These are phyloP conservation scores for Gallinago paraguaiae DNA, from an alignment of 2,113 vertebrate genomes.

Conservation along the genomic window DNA sequence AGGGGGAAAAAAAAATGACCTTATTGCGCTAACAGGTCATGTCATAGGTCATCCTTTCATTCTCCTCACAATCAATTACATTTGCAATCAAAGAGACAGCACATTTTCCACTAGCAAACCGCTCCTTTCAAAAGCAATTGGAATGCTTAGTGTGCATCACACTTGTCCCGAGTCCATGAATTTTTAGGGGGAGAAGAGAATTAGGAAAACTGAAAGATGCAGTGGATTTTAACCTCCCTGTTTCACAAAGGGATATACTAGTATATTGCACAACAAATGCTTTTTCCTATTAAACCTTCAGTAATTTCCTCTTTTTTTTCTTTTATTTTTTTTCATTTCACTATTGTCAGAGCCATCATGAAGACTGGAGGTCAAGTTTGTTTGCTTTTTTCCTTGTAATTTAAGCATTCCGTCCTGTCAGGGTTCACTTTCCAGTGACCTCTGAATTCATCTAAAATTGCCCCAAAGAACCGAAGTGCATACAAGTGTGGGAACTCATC, in stretches of 20 bases:
- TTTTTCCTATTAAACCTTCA: not conserved
- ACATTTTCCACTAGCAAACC: conserved; percentile 52
- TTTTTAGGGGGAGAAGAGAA: conserved; percentile 1
- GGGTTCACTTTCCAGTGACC: conserved; percentile 61
- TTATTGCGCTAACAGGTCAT: conserved; percentile 58
- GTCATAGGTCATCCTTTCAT: conserved; percentile 72
- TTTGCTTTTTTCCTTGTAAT: conserved; percentile 70
- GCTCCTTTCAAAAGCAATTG: conserved; percentile 47
- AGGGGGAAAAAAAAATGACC: conserved; percentile 40
- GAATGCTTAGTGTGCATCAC: conserved; percentile 15
- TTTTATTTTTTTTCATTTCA: not conserved
- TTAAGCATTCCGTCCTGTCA: conserved; percentile 55
- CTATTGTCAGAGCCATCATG: not conserved
- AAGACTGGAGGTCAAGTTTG: conserved; percentile 61
- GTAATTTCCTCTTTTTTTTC: not conserved
- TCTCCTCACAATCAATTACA: conserved; percentile 69
- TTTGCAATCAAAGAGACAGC: conserved; percentile 66
- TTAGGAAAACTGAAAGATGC: not conserved
- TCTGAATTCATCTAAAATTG: conserved; percentile 67
- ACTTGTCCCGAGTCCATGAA: not conserved
- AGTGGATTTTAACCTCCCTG: not conserved
- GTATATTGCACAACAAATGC: not conserved
- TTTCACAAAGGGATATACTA: not conserved
- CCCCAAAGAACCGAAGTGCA: conserved; percentile 40
- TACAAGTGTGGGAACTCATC: conserved; percentile 51